Evolutionary conservation across 1,140 invertebrate species (phyloP), one percentile per base, ranked within the genome.

Genomic region (Elymnias hypermnestra): DNA sequence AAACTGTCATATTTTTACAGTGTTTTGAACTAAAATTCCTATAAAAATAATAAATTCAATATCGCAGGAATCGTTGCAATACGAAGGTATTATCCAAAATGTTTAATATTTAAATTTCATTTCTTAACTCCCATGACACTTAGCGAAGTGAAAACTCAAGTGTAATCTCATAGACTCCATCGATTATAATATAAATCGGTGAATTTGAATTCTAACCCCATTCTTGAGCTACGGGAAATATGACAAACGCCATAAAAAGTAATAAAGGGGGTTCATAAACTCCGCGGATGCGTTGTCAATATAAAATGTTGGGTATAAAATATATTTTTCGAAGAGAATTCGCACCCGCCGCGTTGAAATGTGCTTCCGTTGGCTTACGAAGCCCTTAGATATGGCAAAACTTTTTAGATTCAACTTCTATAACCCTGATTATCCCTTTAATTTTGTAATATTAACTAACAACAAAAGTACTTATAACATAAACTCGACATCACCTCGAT

Each of bases 101-200:
- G 43, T 54, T 54, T 26, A 44, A 46, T 45, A 21, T 36, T 41
- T 49, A 31, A 33, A 52, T 46, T 21, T 31, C 19, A 40, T 21
- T 31, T 18, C 22, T 29, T 39, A 36, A 48, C 40, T 51, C 47
- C 45, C 40, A 46, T 33, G 49, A 49, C 46, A 49, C 21, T 60
- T 53, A 42, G 42, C 25, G 31, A 57, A 51, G 46, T 56, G 47
- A 55, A 57, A 56, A 12, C 25, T 19, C 36, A 19, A 14, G 18
- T 31, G 41, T 63, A 63, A 66, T 59, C 56, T 44, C 63, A 72
- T 72, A 57, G 61, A 47, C 63, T 52, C 52, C 70, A 72, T 73
- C 68, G 70, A 78, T 75, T 75, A 73, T 75, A 75, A 71, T 75
- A 73, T 73, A 72, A 73, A 75, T 75, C 70, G 72, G 52, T 48